These are phyloP conservation scores for Xenops minutus DNA, from an alignment of 2,797 vertebrate genomes.

Conservation along the genomic window DNA sequence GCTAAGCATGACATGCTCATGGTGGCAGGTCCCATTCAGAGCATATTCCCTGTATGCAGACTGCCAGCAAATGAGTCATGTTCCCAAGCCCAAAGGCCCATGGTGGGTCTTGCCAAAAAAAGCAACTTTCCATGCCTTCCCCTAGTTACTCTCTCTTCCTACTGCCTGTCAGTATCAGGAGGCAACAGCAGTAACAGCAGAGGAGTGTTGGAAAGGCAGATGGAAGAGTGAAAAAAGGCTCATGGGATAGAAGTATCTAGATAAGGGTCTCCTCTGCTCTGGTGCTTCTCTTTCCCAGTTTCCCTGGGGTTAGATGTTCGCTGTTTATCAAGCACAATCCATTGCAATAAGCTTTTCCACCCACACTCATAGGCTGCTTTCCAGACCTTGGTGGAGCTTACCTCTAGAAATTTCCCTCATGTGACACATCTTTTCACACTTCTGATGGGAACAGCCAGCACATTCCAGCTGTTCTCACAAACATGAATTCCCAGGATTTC, in stretches of 20 bases:
- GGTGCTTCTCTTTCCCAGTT: not conserved
- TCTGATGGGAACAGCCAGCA: not conserved
- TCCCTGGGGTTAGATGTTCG: not conserved
- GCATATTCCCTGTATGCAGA: not conserved
- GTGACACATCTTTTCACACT: not conserved
- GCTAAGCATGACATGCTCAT: not conserved
- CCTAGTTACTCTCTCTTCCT: not conserved
- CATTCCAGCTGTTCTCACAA: not conserved
- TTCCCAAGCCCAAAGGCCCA: not conserved
- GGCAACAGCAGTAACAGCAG: not conserved
- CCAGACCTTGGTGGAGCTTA: not conserved
- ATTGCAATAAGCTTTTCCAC: not conserved
- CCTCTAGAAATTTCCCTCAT: not conserved
- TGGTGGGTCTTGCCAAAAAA: not conserved
- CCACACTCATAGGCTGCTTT: not conserved
- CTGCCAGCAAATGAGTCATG: not conserved
- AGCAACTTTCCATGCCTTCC: not conserved
- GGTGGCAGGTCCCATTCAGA: not conserved
- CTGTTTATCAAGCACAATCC: not conserved
- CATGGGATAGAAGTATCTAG: not conserved
- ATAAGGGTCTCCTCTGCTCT: not conserved
- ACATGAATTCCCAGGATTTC: not conserved
- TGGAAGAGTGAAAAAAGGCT: not conserved
- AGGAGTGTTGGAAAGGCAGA: not conserved
- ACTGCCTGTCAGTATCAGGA: not conserved